Conservation (phyloP, 2,888 invertebrate species). For the Adineta ricciae region DNA sequence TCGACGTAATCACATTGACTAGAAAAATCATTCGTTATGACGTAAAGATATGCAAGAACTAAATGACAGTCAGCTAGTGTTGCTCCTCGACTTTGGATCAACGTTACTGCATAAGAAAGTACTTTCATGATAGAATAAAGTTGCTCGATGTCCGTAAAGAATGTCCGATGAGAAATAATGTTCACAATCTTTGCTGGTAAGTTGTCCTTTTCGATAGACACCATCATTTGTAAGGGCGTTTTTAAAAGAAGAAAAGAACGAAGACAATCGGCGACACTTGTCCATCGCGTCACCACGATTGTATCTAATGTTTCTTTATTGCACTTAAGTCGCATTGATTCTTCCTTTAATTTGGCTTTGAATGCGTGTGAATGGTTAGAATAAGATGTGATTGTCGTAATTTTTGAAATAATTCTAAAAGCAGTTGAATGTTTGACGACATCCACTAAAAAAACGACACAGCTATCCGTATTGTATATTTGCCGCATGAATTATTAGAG, state of each 20-base stretch:
- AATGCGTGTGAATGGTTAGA: background rate
- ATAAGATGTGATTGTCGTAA: background rate
- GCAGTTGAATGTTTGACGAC: background rate
- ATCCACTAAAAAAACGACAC: background rate
- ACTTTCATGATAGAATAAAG: background rate
- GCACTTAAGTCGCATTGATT: background rate
- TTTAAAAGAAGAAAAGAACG: background rate
- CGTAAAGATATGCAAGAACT: background rate
- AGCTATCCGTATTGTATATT: background rate
- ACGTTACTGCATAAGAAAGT: background rate
- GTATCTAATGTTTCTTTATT: constrained; percentile 3
- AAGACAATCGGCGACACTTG: background rate
- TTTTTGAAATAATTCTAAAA: background rate
- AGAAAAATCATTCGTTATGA: background rate
- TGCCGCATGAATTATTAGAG: background rate
- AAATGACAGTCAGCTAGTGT: background rate
- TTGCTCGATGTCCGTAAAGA: background rate
- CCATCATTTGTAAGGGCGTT: background rate
- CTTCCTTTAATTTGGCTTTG: background rate
- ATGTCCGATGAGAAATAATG: background rate
- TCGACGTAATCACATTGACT: background rate
- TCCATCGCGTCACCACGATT: background rate
- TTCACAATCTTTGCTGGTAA: background rate
- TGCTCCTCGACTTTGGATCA: background rate
- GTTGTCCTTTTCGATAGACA: background rate